Percentiles rank a stretch among this genome's conserved stretches.
phyloP scores from a whole-genome alignment of 2,888 invertebrate genomes.

The Heteromurus nitidus region DNA sequence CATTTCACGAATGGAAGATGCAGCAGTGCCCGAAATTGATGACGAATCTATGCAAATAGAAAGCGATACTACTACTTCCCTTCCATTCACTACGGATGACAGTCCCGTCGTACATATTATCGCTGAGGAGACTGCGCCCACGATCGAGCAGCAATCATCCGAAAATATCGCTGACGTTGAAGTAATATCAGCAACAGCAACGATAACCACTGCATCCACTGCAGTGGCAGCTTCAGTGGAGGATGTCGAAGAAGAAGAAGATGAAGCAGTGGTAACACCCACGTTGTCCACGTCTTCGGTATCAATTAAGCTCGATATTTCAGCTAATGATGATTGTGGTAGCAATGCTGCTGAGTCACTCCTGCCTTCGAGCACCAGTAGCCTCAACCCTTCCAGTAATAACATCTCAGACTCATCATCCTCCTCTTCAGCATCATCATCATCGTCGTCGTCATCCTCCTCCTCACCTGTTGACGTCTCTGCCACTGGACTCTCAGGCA shows the following conservation, averaged over 20 bases:
- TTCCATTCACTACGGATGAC: slow-evolving; percentile 22
- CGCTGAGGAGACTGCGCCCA: neutral
- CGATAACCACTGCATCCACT: slow-evolving; percentile 44
- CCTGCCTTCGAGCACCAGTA: slow-evolving; percentile 51
- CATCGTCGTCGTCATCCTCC: slow-evolving; percentile 47
- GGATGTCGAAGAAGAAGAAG: neutral
- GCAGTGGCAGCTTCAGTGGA: slow-evolving; percentile 16
- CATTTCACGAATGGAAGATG: slow-evolving; percentile 20
- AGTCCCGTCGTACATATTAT: slow-evolving; percentile 4
- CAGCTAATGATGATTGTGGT: slow-evolving; percentile 45
- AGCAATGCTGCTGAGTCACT: slow-evolving; percentile 59
- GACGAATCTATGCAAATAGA: slow-evolving; percentile 58
- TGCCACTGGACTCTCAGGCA: slow-evolving; percentile 40
- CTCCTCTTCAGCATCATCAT: slow-evolving; percentile 43
- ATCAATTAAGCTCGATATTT: slow-evolving; percentile 58
- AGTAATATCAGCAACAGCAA: slow-evolving; percentile 54
- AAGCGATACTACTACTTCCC: slow-evolving; percentile 12
- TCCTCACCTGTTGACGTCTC: slow-evolving; percentile 57
- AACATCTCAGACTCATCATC: slow-evolving; percentile 34
- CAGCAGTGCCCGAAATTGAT: slow-evolving; percentile 39
- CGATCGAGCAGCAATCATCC: slow-evolving; percentile 10
- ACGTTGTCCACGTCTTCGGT: slow-evolving; percentile 49
- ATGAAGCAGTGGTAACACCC: slow-evolving; percentile 43
- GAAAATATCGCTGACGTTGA: slow-evolving; percentile 27
- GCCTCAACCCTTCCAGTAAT: slow-evolving; percentile 53